Base-by-base conservation (phyloP, 2,888 invertebrate genomes). In the Oscheius sp. region DNA sequence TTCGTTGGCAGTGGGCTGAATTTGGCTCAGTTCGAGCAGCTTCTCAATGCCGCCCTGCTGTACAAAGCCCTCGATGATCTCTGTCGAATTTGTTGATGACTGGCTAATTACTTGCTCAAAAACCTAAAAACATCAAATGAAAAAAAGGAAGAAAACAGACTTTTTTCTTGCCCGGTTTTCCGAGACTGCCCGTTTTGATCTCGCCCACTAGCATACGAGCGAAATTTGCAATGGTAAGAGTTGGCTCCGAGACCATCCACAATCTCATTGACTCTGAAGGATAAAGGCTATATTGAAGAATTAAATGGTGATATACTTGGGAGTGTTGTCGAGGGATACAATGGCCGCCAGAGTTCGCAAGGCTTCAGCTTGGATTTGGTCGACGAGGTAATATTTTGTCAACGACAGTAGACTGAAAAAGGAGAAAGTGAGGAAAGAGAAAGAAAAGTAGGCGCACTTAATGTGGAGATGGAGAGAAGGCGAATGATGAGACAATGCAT, bases 211-310 rank as follows among this genome's bases (percentile, higher is more conserved):
- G 94, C 82, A 92, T 93, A 74, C 94, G 92, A 27, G 94, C 94
- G 82, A 95, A 90, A 25, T 93, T 92, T 0, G 94, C 94, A 75
- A 95, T 94, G 94, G 89, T 95, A 95, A 45, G 93, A 93, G 77
- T 93, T 92, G 16, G 94, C 94, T 66, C 94, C 94, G 1, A 94
- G 94, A 18, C 93, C 93, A 88, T 94, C 94, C 77, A 95, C 94
- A 77, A 95, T 94, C 89, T 93, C 93, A 86, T 89, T 90, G 64
- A 91, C 86, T 80, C 91, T 90, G 83, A 56, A 69, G 46, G 55
- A 18, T n/a, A n/a, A n/a, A n/a, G n/a, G n/a, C n/a, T 13, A n/a
- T 45, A 49, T 35, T 35, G 35, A 35, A 9, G 3, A 9, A 35
- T 6, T 9, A 35, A 9, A 9, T 9, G 9, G 35, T 16, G 18